These are phyloP conservation scores for Rhopalosiphum maidis DNA, from an alignment of 1,140 invertebrate species.

Conservation along the genomic window DNA sequence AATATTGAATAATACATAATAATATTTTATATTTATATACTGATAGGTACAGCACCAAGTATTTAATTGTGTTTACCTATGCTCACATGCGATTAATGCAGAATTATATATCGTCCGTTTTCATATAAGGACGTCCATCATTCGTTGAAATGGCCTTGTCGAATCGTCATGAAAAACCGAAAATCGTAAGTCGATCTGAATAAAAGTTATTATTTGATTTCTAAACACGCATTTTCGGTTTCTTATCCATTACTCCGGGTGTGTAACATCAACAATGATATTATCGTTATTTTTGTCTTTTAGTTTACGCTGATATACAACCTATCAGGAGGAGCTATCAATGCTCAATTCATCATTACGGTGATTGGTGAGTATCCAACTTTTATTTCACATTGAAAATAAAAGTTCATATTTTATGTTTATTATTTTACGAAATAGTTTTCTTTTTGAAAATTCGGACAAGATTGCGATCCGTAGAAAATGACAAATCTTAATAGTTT, in stretches of 20 bases:
- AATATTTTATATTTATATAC: neutral
- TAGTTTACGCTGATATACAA: neutral
- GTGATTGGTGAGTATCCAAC: constrained; percentile 21
- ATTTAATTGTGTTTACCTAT: neutral
- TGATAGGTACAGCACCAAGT: neutral
- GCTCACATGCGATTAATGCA: neutral
- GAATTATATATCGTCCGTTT: neutral
- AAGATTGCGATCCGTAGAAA: neutral
- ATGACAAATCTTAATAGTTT: neutral
- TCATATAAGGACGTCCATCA: neutral
- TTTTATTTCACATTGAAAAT: neutral
- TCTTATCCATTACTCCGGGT: neutral
- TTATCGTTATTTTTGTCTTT: neutral
- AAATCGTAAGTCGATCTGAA: neutral
- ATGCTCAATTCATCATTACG: constrained; percentile 7
- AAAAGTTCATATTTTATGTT: neutral
- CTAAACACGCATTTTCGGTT: neutral
- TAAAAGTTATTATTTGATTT: neutral
- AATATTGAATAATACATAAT: neutral
- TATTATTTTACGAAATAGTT: too few relatives aligned
- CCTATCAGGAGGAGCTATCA: neutral
- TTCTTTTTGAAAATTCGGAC: neutral
- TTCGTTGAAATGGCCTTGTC: neutral
- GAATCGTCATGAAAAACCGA: neutral
- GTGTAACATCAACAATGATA: neutral